Percentiles rank a stretch among this genome's conserved stretches.
phyloP scores from a whole-genome alignment of 2,888 invertebrate genomes.

The Eledona agricola region DNA sequence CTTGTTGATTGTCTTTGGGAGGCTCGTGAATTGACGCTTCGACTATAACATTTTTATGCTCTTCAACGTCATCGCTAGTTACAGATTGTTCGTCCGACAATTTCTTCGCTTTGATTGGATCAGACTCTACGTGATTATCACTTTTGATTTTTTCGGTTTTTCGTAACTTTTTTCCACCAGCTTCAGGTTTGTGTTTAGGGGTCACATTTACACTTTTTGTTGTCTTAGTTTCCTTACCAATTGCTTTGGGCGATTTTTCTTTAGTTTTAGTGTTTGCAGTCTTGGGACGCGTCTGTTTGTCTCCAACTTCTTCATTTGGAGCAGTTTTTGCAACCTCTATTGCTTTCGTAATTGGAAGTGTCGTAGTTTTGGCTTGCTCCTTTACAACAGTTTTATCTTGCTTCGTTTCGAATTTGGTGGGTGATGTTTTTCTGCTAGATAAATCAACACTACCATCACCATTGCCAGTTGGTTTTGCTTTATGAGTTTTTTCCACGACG shows the following conservation, averaged over 20 bases:
- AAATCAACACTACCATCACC: slow-evolving; percentile 31
- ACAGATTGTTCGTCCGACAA: slow-evolving; percentile 50
- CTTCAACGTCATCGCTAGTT: slow-evolving; percentile 57
- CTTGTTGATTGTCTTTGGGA: slow-evolving; percentile 47
- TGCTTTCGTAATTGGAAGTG: slow-evolving; percentile 54
- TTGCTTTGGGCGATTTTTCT: slow-evolving; percentile 17
- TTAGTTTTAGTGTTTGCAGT: no score
- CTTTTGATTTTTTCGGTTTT: slow-evolving; percentile 14
- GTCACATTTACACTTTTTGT: no score
- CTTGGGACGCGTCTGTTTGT: neutral
- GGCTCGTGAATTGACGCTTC: slow-evolving; percentile 61
- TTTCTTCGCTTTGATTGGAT: slow-evolving; percentile 2
- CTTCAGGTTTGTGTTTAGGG: no score
- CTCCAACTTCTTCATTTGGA: slow-evolving; percentile 3
- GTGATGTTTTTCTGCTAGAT: slow-evolving; percentile 39
- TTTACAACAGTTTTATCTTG: slow-evolving; percentile 54
- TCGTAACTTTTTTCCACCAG: no score
- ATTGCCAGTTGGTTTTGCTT: slow-evolving; percentile 27
- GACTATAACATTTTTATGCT: slow-evolving; percentile 54
- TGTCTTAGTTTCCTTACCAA: slow-evolving; percentile 42
- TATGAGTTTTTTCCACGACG: slow-evolving; percentile 28
- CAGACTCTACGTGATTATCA: slow-evolving; percentile 19
- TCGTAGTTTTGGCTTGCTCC: slow-evolving; percentile 54
- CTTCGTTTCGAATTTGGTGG: slow-evolving; percentile 50
- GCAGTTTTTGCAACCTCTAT: slow-evolving; percentile 47